These are phyloP conservation scores for Mactra quadrangularis DNA, from an alignment of 1,140 invertebrate genomes.

Conservation along the genomic window DNA sequence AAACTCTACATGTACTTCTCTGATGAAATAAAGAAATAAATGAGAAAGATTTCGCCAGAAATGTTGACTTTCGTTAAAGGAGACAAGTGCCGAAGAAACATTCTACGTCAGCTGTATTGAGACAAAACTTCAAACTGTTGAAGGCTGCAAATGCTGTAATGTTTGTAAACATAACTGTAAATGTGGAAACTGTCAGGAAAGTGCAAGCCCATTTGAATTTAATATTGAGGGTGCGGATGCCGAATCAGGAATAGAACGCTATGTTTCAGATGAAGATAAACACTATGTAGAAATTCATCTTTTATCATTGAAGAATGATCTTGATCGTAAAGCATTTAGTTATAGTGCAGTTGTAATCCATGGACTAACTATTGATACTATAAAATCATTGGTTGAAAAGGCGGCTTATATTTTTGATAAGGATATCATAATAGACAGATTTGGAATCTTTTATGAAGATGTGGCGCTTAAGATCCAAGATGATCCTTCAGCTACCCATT, in stretches of 20 bases:
- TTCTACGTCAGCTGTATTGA: conserved; percentile 32
- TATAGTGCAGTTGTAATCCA: not conserved
- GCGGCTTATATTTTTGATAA: conserved; percentile 9
- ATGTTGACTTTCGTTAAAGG: conserved; percentile 27
- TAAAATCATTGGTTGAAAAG: conserved; percentile 8
- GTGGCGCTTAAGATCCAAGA: not conserved
- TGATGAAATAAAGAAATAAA: conserved; percentile 39
- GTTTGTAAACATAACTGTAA: conserved; percentile 49
- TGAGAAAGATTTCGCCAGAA: conserved; percentile 52
- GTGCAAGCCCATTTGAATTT: not conserved
- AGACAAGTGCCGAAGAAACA: conserved; percentile 31
- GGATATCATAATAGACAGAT: not conserved
- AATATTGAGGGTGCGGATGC: not conserved
- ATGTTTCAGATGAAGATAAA: conserved; percentile 11
- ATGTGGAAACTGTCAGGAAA: conserved; percentile 24
- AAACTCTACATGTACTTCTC: too few species aligned
- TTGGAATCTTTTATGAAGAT: conserved; percentile 8
- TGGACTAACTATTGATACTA: not conserved
- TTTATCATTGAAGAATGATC: conserved; percentile 7
- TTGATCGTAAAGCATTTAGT: not conserved
- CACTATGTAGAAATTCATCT: not conserved
- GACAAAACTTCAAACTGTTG: conserved; percentile 5
- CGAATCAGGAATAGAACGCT: not conserved
- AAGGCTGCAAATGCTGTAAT: conserved; percentile 49
- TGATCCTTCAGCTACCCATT: conserved; percentile 7